These are phyloP conservation scores for Balearica regulorum DNA, from an alignment of 2,797 vertebrate species.

Conservation along the genomic window DNA sequence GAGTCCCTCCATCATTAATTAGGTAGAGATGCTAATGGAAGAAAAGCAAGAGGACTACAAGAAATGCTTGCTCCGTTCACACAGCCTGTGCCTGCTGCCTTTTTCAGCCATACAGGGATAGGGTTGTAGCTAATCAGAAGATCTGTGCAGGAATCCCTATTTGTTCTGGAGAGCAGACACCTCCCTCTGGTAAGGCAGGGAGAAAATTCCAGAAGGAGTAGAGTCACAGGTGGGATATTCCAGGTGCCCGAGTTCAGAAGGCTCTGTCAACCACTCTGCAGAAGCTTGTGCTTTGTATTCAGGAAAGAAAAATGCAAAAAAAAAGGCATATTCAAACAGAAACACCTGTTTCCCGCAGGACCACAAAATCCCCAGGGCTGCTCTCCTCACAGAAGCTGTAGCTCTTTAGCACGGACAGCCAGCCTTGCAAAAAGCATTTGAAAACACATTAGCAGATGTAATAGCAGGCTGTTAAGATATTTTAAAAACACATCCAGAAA, in stretches of 20 bases:
- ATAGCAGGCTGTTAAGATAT: neutral
- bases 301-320: neutral
- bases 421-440: neutral
- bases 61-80: neutral
- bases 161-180: neutral
- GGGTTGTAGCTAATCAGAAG: neutral
- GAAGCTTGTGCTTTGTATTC: neutral
- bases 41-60: neutral
- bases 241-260: neutral
- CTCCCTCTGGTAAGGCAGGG: neutral
- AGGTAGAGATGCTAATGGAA: neutral
- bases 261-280: neutral
- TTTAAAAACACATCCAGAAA: neutral
- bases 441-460: neutral
- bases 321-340: neutral
- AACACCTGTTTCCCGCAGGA: neutral
- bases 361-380: neutral
- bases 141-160: fast-evolving
- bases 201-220: neutral
- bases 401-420: neutral
- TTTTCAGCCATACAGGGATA: neutral
- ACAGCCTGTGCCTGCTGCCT: neutral
- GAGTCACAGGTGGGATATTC: neutral
- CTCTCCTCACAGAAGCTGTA: neutral
- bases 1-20: fast-evolving